Conservation (phyloP, 2,113 vertebrate genomes). For the Epinephelus lanceolatus region DNA sequence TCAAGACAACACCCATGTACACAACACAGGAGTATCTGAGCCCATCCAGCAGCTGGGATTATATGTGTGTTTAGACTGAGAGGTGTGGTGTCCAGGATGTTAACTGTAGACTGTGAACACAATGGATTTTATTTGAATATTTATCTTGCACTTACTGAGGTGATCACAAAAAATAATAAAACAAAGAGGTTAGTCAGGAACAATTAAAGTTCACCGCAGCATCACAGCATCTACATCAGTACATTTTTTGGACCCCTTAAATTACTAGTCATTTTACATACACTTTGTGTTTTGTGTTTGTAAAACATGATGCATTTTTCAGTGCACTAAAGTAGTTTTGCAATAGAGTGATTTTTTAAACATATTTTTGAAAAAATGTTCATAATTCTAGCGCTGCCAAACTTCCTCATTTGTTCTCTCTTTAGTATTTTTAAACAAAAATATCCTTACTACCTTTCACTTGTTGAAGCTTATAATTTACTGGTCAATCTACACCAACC, state of each 20-base stretch:
- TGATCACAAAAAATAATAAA: neutral
- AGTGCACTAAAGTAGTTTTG: no score
- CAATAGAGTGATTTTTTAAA: no score
- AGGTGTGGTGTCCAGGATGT: constrained; percentile 76
- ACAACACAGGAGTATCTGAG: constrained; percentile 17
- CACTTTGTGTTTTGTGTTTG: no score
- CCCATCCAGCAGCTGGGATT: constrained; percentile 4
- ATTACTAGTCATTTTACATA: no score
- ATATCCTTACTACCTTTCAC: neutral
- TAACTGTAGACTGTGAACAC: neutral
- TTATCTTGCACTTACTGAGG: neutral
- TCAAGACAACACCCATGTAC: constrained; percentile 40
- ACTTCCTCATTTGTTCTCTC: neutral
- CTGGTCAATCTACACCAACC: no score
- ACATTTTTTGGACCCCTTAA: no score
- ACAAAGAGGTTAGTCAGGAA: neutral
- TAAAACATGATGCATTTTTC: no score
- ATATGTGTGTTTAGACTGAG: constrained; percentile 69
- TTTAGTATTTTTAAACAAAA: neutral
- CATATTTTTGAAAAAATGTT: neutral
- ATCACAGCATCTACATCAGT: neutral
- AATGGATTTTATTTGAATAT: neutral
- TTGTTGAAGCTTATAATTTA: neutral
- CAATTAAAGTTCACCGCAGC: neutral
- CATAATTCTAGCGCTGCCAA: neutral